Evolutionary conservation across 2,113 vertebrate species (phyloP).

Genomic region (Gobiocypris rarus): DNA sequence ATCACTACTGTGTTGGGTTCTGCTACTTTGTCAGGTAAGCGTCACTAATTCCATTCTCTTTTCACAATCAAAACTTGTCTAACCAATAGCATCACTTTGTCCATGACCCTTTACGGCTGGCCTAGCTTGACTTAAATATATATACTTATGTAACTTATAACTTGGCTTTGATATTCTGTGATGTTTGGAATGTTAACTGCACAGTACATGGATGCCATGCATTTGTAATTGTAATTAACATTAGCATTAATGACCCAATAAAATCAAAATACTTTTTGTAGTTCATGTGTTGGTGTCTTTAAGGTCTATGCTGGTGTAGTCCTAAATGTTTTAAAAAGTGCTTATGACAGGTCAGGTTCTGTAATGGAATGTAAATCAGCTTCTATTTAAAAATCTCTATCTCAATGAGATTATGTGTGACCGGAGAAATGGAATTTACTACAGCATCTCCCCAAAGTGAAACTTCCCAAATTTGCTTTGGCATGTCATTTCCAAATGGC

Average conservation of each 20-base stretch:
- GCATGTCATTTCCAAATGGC: background rate
- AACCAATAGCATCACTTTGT: background rate
- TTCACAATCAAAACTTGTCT: background rate
- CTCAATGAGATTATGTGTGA: background rate
- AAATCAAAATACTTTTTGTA: background rate
- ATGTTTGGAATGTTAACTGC: background rate
- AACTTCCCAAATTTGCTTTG: background rate
- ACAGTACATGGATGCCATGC: background rate
- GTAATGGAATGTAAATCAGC: background rate
- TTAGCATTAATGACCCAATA: background rate
- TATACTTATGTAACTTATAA: too few species aligned
- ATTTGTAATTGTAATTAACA: background rate
- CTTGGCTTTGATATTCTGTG: background rate
- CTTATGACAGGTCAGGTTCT: background rate
- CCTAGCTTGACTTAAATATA: background rate
- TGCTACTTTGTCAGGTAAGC: constrained; percentile 30
- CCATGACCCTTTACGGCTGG: background rate
- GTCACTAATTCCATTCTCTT: background rate
- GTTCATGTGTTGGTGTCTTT: background rate
- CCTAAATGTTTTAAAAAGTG: background rate
- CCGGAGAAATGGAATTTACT: background rate
- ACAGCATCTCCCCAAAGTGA: background rate
- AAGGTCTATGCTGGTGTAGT: background rate
- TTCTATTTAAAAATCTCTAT: background rate
- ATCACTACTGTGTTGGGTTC: constrained; percentile 1